Evolutionary conservation across 2,888 invertebrate genomes (phyloP), one percentile per base, ranked within the genome.

Genomic region (Gymnosoma rotundatum): DNA sequence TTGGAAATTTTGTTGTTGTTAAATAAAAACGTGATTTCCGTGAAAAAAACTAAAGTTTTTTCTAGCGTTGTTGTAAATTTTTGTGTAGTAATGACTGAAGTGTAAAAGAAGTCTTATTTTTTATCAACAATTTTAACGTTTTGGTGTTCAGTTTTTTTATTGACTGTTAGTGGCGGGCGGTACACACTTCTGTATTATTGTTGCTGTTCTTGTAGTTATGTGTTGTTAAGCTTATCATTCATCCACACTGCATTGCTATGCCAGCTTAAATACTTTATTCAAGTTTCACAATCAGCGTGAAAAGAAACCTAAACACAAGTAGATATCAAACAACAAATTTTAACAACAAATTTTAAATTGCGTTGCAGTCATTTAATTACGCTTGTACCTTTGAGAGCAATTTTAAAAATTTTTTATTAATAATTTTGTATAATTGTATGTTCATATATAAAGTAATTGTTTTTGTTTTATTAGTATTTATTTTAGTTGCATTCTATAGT

Each of bases 11-110:
- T 73, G 32, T 61, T 74, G 56, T 50, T 63, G 25, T 81, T 50
- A 21, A 42, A 56, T 36, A 56, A 78, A 79, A 79, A 81, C 84
- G 84, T 84, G 84, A 84, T 84, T 81, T 84, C 84, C 84, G 80
- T 78, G 25, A 25, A 70, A 80, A 48, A 72, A 54, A 38, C 6
- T 0, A 18, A 45, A 16, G 5, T 21, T 75, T 52, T 32, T 54
- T 66, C 0, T 50, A 50, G 6, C 32, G n/a, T 9, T 72, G 36
- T 45, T 42, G 50, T 36, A 16, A 38, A 38, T 60, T 21, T 60
- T 70, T 14, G 20, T 66, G 56, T n/a, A 32, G 42, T 6, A 16
- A 18, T 70, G 67, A 14, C 16, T 14, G 32, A 48, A 21, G 50
- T 54, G 20, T 42, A n/a, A 64, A 50, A 64, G 63, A 61, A 45